Evolutionary conservation across 2,113 vertebrate species (phyloP).

Genomic region (Scalopus aquaticus): DNA sequence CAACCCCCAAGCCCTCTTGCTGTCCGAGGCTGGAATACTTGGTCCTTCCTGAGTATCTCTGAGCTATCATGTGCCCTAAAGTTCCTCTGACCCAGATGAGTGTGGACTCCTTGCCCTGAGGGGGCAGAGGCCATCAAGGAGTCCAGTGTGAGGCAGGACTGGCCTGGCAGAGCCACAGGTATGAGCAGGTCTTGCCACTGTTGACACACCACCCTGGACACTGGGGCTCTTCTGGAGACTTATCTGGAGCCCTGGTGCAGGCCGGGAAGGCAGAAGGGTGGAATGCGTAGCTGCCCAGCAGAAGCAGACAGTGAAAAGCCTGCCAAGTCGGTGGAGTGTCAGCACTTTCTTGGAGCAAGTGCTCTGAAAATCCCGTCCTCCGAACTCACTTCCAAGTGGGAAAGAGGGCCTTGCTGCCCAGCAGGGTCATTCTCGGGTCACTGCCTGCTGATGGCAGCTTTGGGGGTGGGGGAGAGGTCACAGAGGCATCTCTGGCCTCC

Average conservation of each 20-base stretch:
- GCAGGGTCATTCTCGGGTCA: conserved; percentile 3
- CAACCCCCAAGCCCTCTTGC: too few relatives aligned
- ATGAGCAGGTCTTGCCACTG: not conserved
- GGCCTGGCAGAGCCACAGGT: not conserved
- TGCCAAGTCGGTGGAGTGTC: not conserved
- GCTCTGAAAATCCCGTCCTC: not conserved
- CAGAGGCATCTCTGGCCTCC: not conserved
- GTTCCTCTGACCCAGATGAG: not conserved
- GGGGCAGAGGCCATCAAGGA: not conserved
- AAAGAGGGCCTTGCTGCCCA: not conserved
- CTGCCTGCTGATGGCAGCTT: not conserved
- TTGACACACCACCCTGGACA: fast-evolving
- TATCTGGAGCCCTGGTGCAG: not conserved
- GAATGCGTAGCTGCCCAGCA: fast-evolving
- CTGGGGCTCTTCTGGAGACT: not conserved
- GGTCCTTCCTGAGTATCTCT: not conserved
- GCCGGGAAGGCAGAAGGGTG: not conserved
- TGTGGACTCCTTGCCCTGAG: not conserved
- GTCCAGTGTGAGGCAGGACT: not conserved
- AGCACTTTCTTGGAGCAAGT: conserved; percentile 51
- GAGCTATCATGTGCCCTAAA: not conserved
- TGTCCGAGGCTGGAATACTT: not conserved
- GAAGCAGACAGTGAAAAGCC: not conserved
- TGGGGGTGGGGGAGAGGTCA: not conserved
- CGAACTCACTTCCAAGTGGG: conserved; percentile 33